Conservation (phyloP, 2,888 invertebrate species). For the Pheosia tremula region DNA sequence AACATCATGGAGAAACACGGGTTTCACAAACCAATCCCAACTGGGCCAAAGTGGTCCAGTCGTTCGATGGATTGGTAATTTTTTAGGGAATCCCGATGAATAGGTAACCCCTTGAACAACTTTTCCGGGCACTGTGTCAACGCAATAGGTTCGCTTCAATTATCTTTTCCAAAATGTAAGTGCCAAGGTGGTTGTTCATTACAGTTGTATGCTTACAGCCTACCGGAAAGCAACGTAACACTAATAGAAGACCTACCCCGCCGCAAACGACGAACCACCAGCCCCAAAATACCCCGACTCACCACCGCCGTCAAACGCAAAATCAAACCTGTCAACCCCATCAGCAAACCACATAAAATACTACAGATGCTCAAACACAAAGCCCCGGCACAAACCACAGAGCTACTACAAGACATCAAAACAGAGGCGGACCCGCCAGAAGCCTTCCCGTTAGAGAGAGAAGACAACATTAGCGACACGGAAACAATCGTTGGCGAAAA, state of each 20-base stretch:
- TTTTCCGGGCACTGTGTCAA: no score
- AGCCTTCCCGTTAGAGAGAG: conserved; percentile 67
- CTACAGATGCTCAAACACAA: conserved; percentile 70
- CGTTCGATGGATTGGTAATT: no score
- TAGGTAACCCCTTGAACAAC: no score
- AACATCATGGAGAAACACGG: no score
- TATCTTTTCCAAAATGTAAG: no score
- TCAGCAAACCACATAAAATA: conserved; percentile 62
- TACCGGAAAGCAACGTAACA: conserved; percentile 63
- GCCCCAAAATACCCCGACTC: conserved; percentile 57
- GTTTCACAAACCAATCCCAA: no score
- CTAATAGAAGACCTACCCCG: conserved; percentile 63
- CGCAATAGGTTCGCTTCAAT: no score
- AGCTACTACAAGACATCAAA: conserved; percentile 37
- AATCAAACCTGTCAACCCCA: conserved; percentile 55
- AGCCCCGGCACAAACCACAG: conserved; percentile 48
- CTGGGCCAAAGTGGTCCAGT: no score
- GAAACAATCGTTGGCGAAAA: conserved; percentile 59
- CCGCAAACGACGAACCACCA: conserved; percentile 56
- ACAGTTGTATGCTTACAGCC: conserved; percentile 36
- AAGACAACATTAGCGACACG: conserved; percentile 61
- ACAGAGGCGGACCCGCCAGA: conserved; percentile 68
- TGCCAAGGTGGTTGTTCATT: no score
- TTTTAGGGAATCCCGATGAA: no score
- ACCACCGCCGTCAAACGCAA: conserved; percentile 64